Evolutionary conservation across 2,797 vertebrate species (phyloP), one percentile per base, ranked within the genome.

Genomic region (Enteromius afrohamiltoni): DNA sequence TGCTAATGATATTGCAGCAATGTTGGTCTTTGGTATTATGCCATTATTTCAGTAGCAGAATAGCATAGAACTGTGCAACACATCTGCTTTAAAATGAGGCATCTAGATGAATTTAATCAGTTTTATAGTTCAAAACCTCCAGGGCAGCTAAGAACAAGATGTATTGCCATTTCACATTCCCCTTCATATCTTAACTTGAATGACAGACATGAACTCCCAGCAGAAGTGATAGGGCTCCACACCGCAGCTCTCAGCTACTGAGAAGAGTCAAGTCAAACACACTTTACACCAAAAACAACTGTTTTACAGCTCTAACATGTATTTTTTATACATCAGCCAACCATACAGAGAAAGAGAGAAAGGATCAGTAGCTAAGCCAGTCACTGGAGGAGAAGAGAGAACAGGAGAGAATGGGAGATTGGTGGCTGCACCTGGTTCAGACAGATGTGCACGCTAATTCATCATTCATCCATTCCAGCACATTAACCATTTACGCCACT

Each of bases 381-480:
- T 64, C 34, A 67, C 1, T 64, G 53, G n/a, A 76, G 77, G 47
- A 75, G 45, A 64, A 62, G 13, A 64, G 40, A 49, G 23, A 21
- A 13, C 37, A 60, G 23, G 49, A 58, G 26, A 73, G 26, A 85
- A 88, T 84, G 82, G 71, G 84, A 77, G 75, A 86, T 79, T 85
- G 82, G 83, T 88, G 83, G 84, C 80, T 82, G 87, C 91, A 91
- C 90, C 91, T 93, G 91, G 87, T 92, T 89, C 86, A 88, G 79
- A 84, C 91, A 93, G 91, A 92, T 91, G 91, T 92, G 89, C 87
- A 87, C 76, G 83, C 49, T 45, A 91, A 92, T 92, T 89, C 77
- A 92, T 92, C 91, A 90, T 89, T 88, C 82, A 90, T 86, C 84
- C 81, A 89, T 87, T 90, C 88, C 87, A 82, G 87, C 86, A 91